Conservation (phyloP, 1,140 invertebrate genomes). For the Tetranychus urticae region DNA sequence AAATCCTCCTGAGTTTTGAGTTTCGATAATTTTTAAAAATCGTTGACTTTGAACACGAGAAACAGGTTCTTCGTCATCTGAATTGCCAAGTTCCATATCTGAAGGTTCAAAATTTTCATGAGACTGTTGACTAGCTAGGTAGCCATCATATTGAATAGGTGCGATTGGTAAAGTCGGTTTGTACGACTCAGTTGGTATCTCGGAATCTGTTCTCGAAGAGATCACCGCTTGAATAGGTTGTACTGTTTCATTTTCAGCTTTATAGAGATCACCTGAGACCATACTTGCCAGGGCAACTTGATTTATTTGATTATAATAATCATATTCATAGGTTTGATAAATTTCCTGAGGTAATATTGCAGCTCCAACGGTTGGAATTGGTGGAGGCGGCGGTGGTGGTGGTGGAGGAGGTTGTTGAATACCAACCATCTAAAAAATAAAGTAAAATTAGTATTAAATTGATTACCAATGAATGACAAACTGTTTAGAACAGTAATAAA, state of each 20-base stretch:
- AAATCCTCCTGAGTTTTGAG: not conserved
- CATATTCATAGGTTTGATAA: not conserved
- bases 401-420: not conserved
- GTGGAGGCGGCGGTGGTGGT: not conserved
- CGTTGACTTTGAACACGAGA: not conserved
- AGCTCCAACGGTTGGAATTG: not conserved
- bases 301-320: not conserved
- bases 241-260: not conserved
- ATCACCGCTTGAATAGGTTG: constrained; percentile 9
- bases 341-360: not conserved
- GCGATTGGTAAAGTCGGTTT: not conserved
- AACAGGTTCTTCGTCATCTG: constrained; percentile 5
- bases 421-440: no score
- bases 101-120: constrained; percentile 8
- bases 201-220: constrained; percentile 4
- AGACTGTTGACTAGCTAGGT: not conserved
- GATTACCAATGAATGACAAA: no score
- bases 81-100: constrained; percentile 13
- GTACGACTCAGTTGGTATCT: not conserved
- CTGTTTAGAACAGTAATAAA: not conserved
- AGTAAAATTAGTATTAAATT: no score
- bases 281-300: not conserved
- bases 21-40: not conserved
- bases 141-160: not conserved
- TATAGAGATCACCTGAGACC: not conserved